Evolutionary conservation across 2,888 invertebrate species (phyloP).

Genomic region (Teleiodes luculella): DNA sequence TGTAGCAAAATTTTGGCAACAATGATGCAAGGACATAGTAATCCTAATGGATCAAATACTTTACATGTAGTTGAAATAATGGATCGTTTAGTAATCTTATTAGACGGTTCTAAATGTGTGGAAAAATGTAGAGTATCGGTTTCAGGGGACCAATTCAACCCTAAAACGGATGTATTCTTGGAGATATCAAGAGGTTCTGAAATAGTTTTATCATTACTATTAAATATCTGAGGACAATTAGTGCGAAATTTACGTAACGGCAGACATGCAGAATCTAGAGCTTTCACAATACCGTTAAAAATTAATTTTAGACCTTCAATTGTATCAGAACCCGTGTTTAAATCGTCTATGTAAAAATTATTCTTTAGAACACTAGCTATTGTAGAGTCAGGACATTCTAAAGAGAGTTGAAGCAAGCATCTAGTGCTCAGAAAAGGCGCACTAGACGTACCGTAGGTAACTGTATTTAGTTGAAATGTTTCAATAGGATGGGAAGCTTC

Average conservation of each 20-base stretch:
- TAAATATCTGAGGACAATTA: conserved; percentile 21
- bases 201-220: not conserved
- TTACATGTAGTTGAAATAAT: conserved; percentile 25
- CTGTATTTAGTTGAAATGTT: conserved; percentile 26
- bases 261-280: conserved; percentile 21
- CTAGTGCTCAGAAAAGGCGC: conserved; percentile 22
- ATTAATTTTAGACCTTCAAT: conserved; percentile 13
- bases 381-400: conserved; percentile 19
- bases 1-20: conserved; percentile 22
- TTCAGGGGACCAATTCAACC: conserved; percentile 22
- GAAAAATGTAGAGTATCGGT: conserved; percentile 22
- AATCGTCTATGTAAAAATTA: conserved; percentile 27
- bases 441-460: conserved; percentile 34
- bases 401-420: conserved; percentile 21
- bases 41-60: conserved; percentile 28
- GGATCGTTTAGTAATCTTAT: conserved; percentile 3
- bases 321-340: conserved; percentile 19
- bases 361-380: conserved; percentile 14
- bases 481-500: not conserved
- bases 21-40: conserved; percentile 21
- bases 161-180: conserved; percentile 15
- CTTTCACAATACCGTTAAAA: conserved; percentile 7
- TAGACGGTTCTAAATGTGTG: not conserved
- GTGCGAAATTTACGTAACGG: conserved; percentile 25
- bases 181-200: not conserved